These are phyloP conservation scores for Colostygia pectinataria DNA, from an alignment of 2,888 invertebrate species.

Conservation along the genomic window DNA sequence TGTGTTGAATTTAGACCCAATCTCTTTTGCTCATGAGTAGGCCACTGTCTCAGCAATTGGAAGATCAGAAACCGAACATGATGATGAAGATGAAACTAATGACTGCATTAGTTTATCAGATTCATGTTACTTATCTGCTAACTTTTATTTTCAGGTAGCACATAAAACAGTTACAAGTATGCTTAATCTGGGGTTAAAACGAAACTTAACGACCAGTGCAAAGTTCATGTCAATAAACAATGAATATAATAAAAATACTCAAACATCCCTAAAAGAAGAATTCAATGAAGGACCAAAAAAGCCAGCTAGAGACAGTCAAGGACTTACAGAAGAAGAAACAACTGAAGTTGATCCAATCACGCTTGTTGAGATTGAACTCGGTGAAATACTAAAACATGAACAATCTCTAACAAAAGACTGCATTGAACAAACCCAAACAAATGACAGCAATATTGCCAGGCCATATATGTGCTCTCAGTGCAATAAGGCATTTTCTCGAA, in stretches of 20 bases:
- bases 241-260: not conserved
- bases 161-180: slow-evolving; percentile 11
- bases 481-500: slow-evolving; percentile 1
- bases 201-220: not conserved
- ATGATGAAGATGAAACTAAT: too few species aligned
- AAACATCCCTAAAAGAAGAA: not conserved
- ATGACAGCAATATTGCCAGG: not conserved
- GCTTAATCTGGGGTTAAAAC: slow-evolving; percentile 2
- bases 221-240: not conserved
- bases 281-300: not conserved
- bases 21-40: too few species aligned
- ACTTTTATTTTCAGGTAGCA: slow-evolving; percentile 1
- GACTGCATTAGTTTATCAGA: too few species aligned
- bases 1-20: too few species aligned
- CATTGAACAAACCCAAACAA: not conserved
- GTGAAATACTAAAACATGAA: slow-evolving; percentile 5
- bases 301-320: not conserved
- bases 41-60: too few species aligned
- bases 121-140: not conserved
- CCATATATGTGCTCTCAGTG: slow-evolving; percentile 1
- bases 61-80: too few species aligned
- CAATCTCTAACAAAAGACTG: not conserved
- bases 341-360: slow-evolving; percentile 7
- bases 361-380: slow-evolving; percentile 7
- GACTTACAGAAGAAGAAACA: slow-evolving; percentile 4